Percentiles rank a stretch among this genome's conserved stretches.
phyloP scores from a whole-genome alignment of 2,888 invertebrate species.

The Andrena hattorfiana region DNA sequence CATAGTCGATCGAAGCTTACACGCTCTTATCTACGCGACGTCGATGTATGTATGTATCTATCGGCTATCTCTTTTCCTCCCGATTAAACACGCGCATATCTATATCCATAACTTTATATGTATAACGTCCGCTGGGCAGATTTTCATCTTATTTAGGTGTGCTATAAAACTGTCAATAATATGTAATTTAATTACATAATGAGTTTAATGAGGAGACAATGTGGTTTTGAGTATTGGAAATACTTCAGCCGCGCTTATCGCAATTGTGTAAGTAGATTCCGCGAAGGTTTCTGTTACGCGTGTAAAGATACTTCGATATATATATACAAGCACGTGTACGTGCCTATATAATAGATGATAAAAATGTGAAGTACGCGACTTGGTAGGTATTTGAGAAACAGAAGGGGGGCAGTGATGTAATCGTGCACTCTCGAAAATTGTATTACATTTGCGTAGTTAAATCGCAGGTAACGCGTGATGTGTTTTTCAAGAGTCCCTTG shows the following conservation, averaged over 20 bases:
- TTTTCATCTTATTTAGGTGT: conserved; percentile 14
- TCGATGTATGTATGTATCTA: neutral
- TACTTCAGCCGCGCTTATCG: conserved; percentile 52
- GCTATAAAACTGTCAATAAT: neutral
- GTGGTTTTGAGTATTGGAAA: conserved; percentile 42
- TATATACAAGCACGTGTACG: conserved; percentile 7
- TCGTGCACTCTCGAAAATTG: too few species aligned
- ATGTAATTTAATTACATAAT: conserved; percentile 50
- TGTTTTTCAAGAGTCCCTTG: neutral
- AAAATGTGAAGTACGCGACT: conserved; percentile 44
- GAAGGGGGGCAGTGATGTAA: conserved; percentile 20
- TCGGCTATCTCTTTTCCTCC: neutral
- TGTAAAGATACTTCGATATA: conserved; percentile 22
- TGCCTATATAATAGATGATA: conserved; percentile 50
- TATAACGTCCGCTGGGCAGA: neutral
- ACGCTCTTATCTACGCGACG: conserved; percentile 11
- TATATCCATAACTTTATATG: neutral
- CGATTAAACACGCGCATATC: neutral
- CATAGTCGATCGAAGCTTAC: neutral
- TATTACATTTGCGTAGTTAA: too few species aligned
- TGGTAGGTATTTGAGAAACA: neutral
- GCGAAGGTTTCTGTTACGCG: conserved; percentile 30
- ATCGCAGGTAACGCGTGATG: too few species aligned
- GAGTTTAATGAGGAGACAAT: conserved; percentile 7
- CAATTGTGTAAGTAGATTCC: conserved; percentile 37